Evolutionary conservation across 2,113 vertebrate genomes (phyloP).

Genomic region (Ailuropoda melanoleuca): DNA sequence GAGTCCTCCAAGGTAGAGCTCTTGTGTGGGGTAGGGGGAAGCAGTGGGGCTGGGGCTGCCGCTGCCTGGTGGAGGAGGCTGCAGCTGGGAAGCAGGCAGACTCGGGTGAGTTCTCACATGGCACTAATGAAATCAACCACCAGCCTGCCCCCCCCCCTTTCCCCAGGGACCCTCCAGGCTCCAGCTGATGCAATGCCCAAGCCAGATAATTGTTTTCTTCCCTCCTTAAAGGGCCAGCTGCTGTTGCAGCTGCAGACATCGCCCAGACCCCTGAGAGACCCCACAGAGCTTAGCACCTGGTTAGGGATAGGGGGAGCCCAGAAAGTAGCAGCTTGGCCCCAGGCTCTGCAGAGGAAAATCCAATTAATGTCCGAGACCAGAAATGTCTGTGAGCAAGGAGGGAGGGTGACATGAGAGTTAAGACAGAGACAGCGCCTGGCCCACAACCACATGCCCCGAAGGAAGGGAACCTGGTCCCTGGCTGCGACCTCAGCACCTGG

Average conservation of each 20-base stretch:
- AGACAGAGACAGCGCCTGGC: slow-evolving; percentile 9
- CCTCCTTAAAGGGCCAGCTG: slow-evolving; percentile 78
- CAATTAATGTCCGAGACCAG: slow-evolving; percentile 58
- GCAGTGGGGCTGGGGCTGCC: neutral
- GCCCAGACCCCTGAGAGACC: slow-evolving; percentile 39
- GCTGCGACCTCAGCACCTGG: slow-evolving; percentile 41
- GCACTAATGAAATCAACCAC: slow-evolving; percentile 81
- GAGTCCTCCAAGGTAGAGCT: slow-evolving; percentile 6
- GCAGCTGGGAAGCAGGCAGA: slow-evolving; percentile 54
- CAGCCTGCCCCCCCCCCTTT: slow-evolving; percentile 36
- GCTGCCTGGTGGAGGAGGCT: slow-evolving; percentile 29
- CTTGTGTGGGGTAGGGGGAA: neutral
- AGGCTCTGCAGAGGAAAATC: slow-evolving; percentile 46
- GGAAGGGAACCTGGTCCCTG: slow-evolving; percentile 1
- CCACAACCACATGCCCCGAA: neutral
- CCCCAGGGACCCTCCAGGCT: slow-evolving; percentile 79
- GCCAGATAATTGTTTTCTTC: slow-evolving; percentile 80
- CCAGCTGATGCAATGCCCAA: slow-evolving; percentile 81
- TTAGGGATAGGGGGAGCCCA: neutral
- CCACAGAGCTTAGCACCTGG: neutral
- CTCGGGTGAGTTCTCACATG: slow-evolving; percentile 73
- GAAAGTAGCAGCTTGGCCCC: slow-evolving; percentile 41
- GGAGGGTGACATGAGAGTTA: slow-evolving; percentile 39
- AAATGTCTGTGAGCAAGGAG: neutral
- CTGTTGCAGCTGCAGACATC: slow-evolving; percentile 37